phyloP scores from a whole-genome alignment of 1,140 invertebrate genomes.

The Linepithema humile region DNA sequence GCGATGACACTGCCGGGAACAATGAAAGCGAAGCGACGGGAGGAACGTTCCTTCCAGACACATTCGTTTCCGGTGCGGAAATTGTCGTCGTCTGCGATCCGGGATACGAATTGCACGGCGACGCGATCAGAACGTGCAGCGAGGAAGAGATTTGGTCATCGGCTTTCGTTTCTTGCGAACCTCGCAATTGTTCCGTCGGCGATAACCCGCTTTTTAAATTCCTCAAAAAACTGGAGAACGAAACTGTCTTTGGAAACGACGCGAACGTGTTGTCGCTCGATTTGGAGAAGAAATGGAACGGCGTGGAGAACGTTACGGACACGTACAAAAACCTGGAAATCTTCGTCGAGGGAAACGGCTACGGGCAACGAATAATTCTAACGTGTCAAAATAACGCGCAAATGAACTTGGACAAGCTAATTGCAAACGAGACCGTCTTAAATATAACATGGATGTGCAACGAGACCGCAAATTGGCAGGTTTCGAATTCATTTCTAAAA shows the following conservation, averaged over 20 bases:
- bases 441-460: constrained; percentile 74
- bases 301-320: background rate
- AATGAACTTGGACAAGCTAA: constrained; percentile 33
- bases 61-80: constrained; percentile 57
- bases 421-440: background rate
- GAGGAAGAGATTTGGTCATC: constrained; percentile 70
- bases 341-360: constrained; percentile 65
- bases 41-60: background rate
- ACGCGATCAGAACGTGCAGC: constrained; percentile 60
- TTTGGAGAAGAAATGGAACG: background rate
- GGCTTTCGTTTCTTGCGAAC: constrained; percentile 51
- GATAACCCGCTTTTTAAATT: constrained; percentile 64
- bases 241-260: constrained; percentile 1
- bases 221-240: constrained; percentile 16
- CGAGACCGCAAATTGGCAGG: constrained; percentile 67
- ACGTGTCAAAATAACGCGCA: constrained; percentile 60
- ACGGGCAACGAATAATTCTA: constrained; percentile 63
- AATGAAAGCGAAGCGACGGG: background rate
- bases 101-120: constrained; percentile 62
- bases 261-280: background rate
- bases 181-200: constrained; percentile 59
- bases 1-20: background rate
- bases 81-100: constrained; percentile 66
- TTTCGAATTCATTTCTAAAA: constrained; percentile 40
- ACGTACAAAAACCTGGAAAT: constrained; percentile 46